Conservation (phyloP, 2,797 vertebrate species). For the Phoxinus dragarum region DNA sequence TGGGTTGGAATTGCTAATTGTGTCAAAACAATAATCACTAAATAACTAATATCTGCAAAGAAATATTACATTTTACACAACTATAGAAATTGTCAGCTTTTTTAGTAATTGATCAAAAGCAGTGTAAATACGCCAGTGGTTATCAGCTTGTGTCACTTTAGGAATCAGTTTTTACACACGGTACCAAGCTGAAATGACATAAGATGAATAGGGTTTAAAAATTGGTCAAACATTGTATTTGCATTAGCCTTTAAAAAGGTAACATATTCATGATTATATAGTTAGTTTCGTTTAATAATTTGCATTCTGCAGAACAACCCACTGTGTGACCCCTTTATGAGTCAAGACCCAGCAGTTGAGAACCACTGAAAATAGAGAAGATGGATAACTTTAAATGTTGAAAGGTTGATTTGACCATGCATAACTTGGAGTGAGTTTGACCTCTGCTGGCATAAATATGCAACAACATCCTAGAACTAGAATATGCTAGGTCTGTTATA, state of each 20-base stretch:
- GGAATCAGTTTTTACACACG: not conserved
- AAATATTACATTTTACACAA: not conserved
- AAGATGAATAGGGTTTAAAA: not conserved
- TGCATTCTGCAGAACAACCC: not conserved
- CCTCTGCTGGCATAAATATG: constrained; percentile 72
- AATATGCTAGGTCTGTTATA: not conserved
- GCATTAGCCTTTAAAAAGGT: not conserved
- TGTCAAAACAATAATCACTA: not conserved
- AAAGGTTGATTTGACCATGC: not conserved
- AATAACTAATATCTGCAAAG: not conserved
- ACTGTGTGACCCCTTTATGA: not conserved
- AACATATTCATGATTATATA: not conserved
- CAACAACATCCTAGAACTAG: constrained; percentile 55
- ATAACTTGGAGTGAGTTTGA: constrained; percentile 66
- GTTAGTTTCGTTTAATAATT: not conserved
- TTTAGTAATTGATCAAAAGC: not conserved
- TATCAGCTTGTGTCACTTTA: not conserved
- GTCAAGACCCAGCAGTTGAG: not conserved
- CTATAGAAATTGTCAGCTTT: no score
- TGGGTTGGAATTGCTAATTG: not conserved
- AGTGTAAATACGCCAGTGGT: not conserved
- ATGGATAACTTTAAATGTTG: not conserved
- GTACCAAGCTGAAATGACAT: not conserved
- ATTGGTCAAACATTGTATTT: not conserved
- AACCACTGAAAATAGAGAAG: not conserved